Base-by-base conservation (phyloP, 2,888 invertebrate genomes). In the Pseudeuparius sepicola region DNA sequence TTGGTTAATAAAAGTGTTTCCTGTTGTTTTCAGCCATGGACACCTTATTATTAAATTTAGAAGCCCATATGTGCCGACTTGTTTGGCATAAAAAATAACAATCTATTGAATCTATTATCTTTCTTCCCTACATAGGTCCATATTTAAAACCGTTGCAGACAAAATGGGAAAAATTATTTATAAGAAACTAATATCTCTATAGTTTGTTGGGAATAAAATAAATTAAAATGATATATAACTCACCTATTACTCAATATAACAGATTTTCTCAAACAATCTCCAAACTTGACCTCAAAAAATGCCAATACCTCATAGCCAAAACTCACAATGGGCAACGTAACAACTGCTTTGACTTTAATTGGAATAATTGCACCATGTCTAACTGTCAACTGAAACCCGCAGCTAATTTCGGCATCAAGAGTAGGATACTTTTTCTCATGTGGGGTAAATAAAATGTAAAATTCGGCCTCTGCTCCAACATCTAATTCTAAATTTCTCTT, bases 311-410 rank as follows among this genome's bases (percentile, higher is more conserved):
- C 48, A 2, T 64, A 55, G 34, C 62, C 64, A 1, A 69, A 57
- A 7, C 52, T 58, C 5, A 77, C 52, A 37, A 64, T 67, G 0
- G 78, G 77, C 20, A 71, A 65, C 9, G 74, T 72, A 27, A 74
- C 71, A 7, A 66, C 55, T 4, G 73, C 75, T 48, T 59, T 65
- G 9, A 77, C 60, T 18, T 61, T 56, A 16, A 78, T 55, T 1
- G 75, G 74, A 37, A 77, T 67, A n/a, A 60, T 67, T 12, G 69
- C 64, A 11, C 77, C 76, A 47, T 70, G 67, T 1, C 63, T 64
- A 4, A 76, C 69, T 71, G 12, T 38, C 34, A 50, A 28, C 28
- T 30, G 36, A 27, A 46, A 46, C 39, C 46, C 49, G 20, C 48
- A 47, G 6, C 45, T 34, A 7, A 53, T 28, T 12, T 41, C 48